Base-by-base conservation (phyloP, 1,140 invertebrate genomes). In the Zaprionus tsacasi region DNA sequence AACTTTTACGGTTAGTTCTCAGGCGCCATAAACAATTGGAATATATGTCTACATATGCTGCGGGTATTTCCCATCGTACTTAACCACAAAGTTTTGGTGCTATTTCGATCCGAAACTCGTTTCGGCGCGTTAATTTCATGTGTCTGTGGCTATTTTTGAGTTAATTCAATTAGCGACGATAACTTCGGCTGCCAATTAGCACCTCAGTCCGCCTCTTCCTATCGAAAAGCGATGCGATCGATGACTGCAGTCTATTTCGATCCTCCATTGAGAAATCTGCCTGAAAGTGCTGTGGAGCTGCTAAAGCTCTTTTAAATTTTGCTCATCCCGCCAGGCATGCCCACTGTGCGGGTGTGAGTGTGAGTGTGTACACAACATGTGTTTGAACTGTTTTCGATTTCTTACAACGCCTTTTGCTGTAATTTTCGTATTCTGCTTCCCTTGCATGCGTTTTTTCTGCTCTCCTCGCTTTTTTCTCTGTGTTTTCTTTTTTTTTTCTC, bases 341-440 rank as follows among this genome's bases (percentile, higher is more conserved):
- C 17, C 33, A 27, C n/a, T 17, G 25, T 21, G 36, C 2, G 50
- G 35, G 25, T 69, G 56, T 25, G 52, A 35, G 17, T 15, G 61
- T 40, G 13, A 15, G n/a, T 59, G 52, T 50, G 57, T 35, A 54
- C 13, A 50, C 27, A 74, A 30, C 35, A 87, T 88, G 80, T 82
- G 77, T 82, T 87, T 87, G 80, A 88, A 80, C 85, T 88, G 74
- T 82, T 87, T 83, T 87, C 83, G 80, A 83, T 88, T 88, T 83
- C 79, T 80, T 79, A 63, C 52, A 79, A 58, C 76, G 82, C 81
- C 79, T 86, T 87, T 83, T 69, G 76, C 65, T 80, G 80, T 87
- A 83, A 82, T 87, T 88, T 87, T 88, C 80, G 80, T 65, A 88
- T 88, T 87, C 80, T 75, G 76, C 76, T 79, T 87, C 64, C 77